Evolutionary conservation across 2,888 invertebrate species (phyloP).

Genomic region (Drosophila affinis): DNA sequence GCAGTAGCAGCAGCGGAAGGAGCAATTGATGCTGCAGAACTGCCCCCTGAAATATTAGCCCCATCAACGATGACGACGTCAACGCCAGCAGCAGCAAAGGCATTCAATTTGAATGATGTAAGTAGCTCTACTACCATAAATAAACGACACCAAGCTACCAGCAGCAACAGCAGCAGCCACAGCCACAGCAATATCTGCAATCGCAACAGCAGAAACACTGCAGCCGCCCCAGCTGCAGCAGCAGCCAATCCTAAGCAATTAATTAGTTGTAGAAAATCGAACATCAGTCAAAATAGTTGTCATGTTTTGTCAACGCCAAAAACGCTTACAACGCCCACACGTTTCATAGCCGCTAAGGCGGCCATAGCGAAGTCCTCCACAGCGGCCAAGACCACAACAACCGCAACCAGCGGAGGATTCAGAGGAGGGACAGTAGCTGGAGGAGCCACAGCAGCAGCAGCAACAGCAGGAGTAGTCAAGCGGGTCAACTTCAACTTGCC

Average conservation of each 20-base stretch:
- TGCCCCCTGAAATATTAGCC: slow-evolving; percentile 28
- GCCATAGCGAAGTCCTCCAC: slow-evolving; percentile 36
- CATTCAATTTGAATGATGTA: slow-evolving; percentile 76
- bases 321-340: slow-evolving; percentile 71
- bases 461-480: slow-evolving; percentile 56
- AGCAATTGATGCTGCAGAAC: slow-evolving; percentile 33
- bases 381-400: slow-evolving; percentile 9
- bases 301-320: slow-evolving; percentile 48
- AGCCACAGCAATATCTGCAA: slow-evolving; percentile 30
- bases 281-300: slow-evolving; percentile 25
- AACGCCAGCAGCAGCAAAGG: slow-evolving; percentile 44
- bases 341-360: slow-evolving; percentile 68
- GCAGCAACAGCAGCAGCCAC: slow-evolving; percentile 48
- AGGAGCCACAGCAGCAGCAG: background rate
- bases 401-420: background rate
- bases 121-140: slow-evolving; percentile 66
- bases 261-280: slow-evolving; percentile 49
- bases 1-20: slow-evolving; percentile 28
- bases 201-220: slow-evolving; percentile 33
- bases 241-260: slow-evolving; percentile 47
- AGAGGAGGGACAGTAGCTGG: slow-evolving; percentile 1
- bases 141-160: slow-evolving; percentile 66
- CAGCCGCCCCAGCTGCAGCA: slow-evolving; percentile 38
- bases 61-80: slow-evolving; percentile 26
- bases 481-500: slow-evolving; percentile 76